Evolutionary conservation across 2,888 invertebrate genomes (phyloP).

Genomic region (Scaptomyza flava): DNA sequence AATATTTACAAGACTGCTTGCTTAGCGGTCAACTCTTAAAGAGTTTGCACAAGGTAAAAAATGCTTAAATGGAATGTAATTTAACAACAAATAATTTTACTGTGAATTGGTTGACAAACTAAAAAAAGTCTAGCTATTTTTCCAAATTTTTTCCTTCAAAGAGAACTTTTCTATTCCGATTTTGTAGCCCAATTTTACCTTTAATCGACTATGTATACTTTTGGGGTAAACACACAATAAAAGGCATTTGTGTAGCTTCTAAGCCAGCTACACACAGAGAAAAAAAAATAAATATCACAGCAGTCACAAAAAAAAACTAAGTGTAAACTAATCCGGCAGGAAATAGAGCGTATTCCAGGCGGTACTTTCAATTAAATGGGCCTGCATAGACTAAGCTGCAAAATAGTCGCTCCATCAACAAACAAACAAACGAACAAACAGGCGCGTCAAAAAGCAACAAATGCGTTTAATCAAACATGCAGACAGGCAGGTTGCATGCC

Average conservation of each 20-base stretch:
- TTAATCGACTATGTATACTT: neutral
- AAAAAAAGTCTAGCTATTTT: too few relatives aligned
- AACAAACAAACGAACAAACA: constrained; percentile 38
- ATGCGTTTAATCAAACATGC: constrained; percentile 79
- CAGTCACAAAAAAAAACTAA: constrained; percentile 9
- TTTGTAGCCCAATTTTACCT: neutral
- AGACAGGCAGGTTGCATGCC: constrained; percentile 30
- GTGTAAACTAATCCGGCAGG: constrained; percentile 47
- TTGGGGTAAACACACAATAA: constrained; percentile 15
- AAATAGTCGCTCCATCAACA: constrained; percentile 42
- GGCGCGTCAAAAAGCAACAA: constrained; percentile 75
- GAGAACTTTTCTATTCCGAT: neutral
- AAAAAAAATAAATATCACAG: neutral
- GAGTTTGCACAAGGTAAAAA: constrained; percentile 23
- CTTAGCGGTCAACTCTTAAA: constrained; percentile 33
- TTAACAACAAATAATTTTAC: neutral
- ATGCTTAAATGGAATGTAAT: neutral
- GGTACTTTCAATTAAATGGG: constrained; percentile 58
- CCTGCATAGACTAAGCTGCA: constrained; percentile 53
- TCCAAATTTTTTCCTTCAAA: too few relatives aligned
- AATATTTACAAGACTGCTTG: constrained; percentile 47
- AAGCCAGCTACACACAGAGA: neutral
- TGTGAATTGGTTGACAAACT: neutral
- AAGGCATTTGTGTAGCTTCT: constrained; percentile 29
- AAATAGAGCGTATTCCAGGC: constrained; percentile 51